These are phyloP conservation scores for Halocynthia aurantium DNA, from an alignment of 23 tunicate species.

Conservation along the genomic window DNA sequence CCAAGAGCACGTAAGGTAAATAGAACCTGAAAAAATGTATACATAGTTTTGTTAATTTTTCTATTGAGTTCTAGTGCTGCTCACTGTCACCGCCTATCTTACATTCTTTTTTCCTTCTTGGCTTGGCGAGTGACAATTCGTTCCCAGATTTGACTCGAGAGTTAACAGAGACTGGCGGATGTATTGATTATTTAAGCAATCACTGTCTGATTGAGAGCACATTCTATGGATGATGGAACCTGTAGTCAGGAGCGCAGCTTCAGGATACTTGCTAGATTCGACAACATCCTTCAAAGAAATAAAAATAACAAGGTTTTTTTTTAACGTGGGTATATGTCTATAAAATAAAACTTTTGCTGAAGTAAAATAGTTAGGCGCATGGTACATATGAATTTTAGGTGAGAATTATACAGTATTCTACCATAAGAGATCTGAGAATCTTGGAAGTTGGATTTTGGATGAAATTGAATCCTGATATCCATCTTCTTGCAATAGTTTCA, in stretches of 20 bases:
- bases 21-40: constrained; percentile 33
- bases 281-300: constrained; percentile 34
- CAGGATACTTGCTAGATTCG: constrained; percentile 21
- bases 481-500: constrained; percentile 42
- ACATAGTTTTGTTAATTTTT: background rate
- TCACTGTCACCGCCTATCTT: background rate
- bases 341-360: background rate
- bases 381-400: background rate
- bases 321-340: too few species aligned
- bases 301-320: background rate
- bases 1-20: constrained; percentile 66
- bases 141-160: constrained; percentile 62
- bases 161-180: constrained; percentile 32
- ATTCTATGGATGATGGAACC: constrained; percentile 75
- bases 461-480: constrained; percentile 79
- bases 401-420: constrained; percentile 13
- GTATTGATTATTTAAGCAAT: constrained; percentile 47
- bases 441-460: constrained; percentile 62
- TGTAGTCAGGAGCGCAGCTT: constrained; percentile 47
- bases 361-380: background rate
- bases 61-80: background rate
- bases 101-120: constrained; percentile 59
- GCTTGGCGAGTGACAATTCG: constrained; percentile 61
- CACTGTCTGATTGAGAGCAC: constrained; percentile 22
- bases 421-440: constrained; percentile 52